Evolutionary conservation across 2,888 invertebrate species (phyloP).

Genomic region (Tillus elongatus): DNA sequence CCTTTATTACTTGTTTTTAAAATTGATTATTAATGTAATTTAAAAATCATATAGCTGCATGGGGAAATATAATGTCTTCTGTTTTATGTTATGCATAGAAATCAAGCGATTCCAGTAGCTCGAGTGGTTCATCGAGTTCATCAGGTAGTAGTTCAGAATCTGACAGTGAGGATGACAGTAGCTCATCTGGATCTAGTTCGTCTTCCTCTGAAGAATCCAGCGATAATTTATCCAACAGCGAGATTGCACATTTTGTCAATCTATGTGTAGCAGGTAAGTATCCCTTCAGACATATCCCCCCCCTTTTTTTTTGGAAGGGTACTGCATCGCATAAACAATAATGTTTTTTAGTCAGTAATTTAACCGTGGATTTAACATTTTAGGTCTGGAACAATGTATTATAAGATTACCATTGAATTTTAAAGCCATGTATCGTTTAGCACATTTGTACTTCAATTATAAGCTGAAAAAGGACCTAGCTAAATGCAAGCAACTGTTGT

Average conservation of each 20-base stretch:
- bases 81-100: slow-evolving; percentile 14
- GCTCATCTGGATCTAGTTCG: slow-evolving; percentile 33
- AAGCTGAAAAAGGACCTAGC: slow-evolving; percentile 58
- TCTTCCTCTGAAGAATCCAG: slow-evolving; percentile 30
- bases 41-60: not conserved
- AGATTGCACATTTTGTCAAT: slow-evolving; percentile 34
- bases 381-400: slow-evolving; percentile 76
- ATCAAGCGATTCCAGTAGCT: slow-evolving; percentile 43
- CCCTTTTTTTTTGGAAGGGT: too few species aligned
- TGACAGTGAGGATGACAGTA: slow-evolving; percentile 47
- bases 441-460: slow-evolving; percentile 69
- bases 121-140: slow-evolving; percentile 44
- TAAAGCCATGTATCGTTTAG: slow-evolving; percentile 82
- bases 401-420: slow-evolving; percentile 84
- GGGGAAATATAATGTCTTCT: not conserved
- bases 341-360: not conserved
- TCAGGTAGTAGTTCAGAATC: slow-evolving; percentile 43
- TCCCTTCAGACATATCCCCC: not conserved
- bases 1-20: too few species aligned
- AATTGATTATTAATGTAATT: not conserved
- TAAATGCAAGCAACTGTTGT: slow-evolving; percentile 61
- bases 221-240: slow-evolving; percentile 34
- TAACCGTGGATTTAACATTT: too few species aligned
- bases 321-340: not conserved
- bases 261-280: slow-evolving; percentile 32